Base-by-base conservation (phyloP, 2,113 vertebrate genomes). In the Scopus umbretta region DNA sequence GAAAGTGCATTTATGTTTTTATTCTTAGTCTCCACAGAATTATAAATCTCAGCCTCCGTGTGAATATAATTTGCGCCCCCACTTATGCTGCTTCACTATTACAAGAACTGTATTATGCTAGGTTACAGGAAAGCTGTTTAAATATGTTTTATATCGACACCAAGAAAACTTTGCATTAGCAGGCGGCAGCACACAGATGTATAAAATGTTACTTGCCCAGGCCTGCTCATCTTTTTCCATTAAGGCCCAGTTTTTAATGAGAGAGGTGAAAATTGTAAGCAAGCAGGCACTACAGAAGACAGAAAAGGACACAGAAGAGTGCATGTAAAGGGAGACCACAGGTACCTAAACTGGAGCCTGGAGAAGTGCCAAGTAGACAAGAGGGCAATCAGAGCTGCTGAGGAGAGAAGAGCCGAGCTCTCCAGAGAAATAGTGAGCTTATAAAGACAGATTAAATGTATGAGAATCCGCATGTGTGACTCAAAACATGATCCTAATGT, bases 1-100 rank as follows among this genome's bases (percentile, higher is more conserved):
- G 68, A 81, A 97, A 97, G 68, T 79, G 76, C 82, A 85, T 96
- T 95, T 96, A 79, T 90, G 84, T 85, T 94, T 96, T 97, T 80
- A 62, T 93, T 87, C 88, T 88, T 68, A 42, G 89, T 89, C 92
- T 96, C 96, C 58, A 11, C 62, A 95, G 95, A 96, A 95, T 89
- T 95, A 91, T 94, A 95, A 92, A 96, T 96, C 95, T 92, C 67
- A 42, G 19, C 25, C 61, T 92, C 30, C 52, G 42, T 2, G 2
- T 80, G 74, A 95, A 52, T 67, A 53, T 61, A 86, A 81, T 93
- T 86, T 94, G 80, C 65, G 70, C 38, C 42, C 38, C 36, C 18
- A 45, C 47, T 92, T 70, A 78, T 1, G 26, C 55, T 88, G 53
- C 49, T 61, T 88, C 45, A 40, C 66, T 84, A 40, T 16, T 52